Evolutionary conservation across 1,140 invertebrate species (phyloP).

Genomic region (Drosophila prosaltans): DNA sequence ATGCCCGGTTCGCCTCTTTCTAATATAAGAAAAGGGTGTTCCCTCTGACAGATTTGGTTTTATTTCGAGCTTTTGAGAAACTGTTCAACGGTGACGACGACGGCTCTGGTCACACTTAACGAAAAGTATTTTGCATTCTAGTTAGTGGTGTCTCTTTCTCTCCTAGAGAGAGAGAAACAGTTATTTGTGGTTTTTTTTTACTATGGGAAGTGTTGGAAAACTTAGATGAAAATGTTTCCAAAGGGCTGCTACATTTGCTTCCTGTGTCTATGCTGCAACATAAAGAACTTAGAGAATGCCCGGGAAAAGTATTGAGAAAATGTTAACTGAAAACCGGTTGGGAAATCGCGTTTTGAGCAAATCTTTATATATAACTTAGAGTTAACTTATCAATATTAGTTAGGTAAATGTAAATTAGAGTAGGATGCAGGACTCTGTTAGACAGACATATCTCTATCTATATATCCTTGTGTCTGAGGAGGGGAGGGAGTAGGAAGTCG

Average conservation of each 20-base stretch:
- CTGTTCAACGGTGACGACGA: constrained; percentile 25
- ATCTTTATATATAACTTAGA: constrained; percentile 19
- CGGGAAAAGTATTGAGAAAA: constrained; percentile 33
- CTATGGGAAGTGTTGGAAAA: constrained; percentile 1
- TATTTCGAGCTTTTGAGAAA: constrained; percentile 76
- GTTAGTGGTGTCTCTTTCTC: constrained; percentile 22
- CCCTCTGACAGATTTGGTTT: constrained; percentile 53
- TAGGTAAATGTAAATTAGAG: neutral
- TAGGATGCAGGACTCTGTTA: no score
- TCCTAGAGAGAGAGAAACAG: no score
- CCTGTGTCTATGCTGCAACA: constrained; percentile 45
- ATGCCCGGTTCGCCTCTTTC: constrained; percentile 8
- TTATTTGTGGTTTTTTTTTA: neutral
- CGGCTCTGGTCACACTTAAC: constrained; percentile 5
- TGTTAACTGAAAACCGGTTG: constrained; percentile 52
- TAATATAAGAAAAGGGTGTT: neutral
- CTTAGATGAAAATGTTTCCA: constrained; percentile 16
- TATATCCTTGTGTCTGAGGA: neutral
- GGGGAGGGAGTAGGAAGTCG: neutral
- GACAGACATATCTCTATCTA: neutral
- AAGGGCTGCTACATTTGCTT: neutral
- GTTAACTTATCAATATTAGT: constrained; percentile 10
- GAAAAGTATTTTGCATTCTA: neutral
- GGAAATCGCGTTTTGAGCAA: constrained; percentile 28
- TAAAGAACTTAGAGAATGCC: constrained; percentile 44